These are phyloP conservation scores for Leptopilina myrica DNA, from an alignment of 2,888 invertebrate species.

Conservation along the genomic window DNA sequence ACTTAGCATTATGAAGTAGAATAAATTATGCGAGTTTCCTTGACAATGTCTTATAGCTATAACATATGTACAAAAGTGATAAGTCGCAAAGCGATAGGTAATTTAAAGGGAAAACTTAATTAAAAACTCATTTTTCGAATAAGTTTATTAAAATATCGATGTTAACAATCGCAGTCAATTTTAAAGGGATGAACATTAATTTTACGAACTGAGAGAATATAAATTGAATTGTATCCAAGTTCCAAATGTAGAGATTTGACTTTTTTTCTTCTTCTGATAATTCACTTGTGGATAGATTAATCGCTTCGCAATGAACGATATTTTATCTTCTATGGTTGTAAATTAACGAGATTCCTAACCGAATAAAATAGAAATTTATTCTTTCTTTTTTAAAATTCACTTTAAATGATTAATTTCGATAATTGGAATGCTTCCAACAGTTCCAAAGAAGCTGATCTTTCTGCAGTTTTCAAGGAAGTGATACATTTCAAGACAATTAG, in stretches of 20 bases:
- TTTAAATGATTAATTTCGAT: slow-evolving; percentile 27
- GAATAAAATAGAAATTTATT: slow-evolving; percentile 5
- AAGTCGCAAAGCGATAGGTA: background rate
- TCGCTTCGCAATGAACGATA: slow-evolving; percentile 23
- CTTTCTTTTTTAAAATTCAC: slow-evolving; percentile 2
- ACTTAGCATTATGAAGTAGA: background rate
- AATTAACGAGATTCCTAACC: slow-evolving; percentile 33
- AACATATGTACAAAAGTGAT: background rate
- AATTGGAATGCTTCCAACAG: slow-evolving; percentile 14
- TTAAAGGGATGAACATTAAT: background rate
- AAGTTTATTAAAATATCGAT: too few species aligned
- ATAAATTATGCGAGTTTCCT: slow-evolving; percentile 12
- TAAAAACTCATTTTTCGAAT: too few species aligned
- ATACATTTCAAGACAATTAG: background rate
- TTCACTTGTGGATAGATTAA: slow-evolving; percentile 35
- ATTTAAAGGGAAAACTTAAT: background rate
- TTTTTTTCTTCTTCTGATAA: slow-evolving; percentile 22
- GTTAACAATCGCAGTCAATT: background rate
- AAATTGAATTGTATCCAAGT: background rate
- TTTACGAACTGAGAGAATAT: background rate
- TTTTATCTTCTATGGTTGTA: slow-evolving; percentile 19
- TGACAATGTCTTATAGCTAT: background rate
- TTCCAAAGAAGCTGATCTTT: background rate
- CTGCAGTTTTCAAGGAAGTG: background rate
- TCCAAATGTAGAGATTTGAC: background rate